Percentiles rank a stretch among this genome's conserved stretches.
Conservation (phyloP, 2,888 invertebrate genomes). For the Drosophila diplacantha region DNA sequence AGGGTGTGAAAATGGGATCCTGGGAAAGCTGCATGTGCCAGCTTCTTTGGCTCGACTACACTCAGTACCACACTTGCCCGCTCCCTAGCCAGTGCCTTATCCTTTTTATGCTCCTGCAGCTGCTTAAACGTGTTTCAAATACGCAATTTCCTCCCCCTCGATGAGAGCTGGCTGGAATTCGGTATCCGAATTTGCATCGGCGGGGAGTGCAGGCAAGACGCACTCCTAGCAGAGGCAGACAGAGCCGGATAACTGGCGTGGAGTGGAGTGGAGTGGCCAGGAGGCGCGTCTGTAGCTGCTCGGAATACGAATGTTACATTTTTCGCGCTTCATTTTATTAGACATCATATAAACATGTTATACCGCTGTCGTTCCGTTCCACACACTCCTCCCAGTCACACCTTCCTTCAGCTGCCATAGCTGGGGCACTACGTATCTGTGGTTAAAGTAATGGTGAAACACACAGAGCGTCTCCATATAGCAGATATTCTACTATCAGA, state of each 20-base stretch:
- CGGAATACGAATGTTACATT: constrained; percentile 60
- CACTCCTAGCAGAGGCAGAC: background rate
- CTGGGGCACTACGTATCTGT: background rate
- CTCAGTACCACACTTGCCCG: background rate
- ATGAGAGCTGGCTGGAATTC: constrained; percentile 31
- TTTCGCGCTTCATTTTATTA: constrained; percentile 54
- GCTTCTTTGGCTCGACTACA: background rate
- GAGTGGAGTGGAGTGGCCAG: background rate
- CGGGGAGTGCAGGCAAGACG: background rate
- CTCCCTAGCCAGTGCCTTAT: constrained; percentile 17
- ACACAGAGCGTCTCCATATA: background rate
- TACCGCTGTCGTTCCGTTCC: constrained; percentile 1
- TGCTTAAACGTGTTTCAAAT: constrained; percentile 70
- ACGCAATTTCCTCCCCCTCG: constrained; percentile 56
- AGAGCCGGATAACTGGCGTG: background rate
- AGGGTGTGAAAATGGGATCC: background rate
- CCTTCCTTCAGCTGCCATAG: background rate
- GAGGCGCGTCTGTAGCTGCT: constrained; percentile 36
- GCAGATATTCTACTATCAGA: background rate
- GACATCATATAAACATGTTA: constrained; percentile 60
- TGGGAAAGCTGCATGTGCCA: constrained; percentile 29
- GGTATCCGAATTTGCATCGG: constrained; percentile 28
- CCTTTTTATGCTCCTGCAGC: constrained; percentile 64
- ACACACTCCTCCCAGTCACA: background rate
- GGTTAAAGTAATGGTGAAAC: constrained; percentile 10